These are phyloP conservation scores for Cylloceria caligata DNA, from an alignment of 2,888 invertebrate species.

Conservation along the genomic window DNA sequence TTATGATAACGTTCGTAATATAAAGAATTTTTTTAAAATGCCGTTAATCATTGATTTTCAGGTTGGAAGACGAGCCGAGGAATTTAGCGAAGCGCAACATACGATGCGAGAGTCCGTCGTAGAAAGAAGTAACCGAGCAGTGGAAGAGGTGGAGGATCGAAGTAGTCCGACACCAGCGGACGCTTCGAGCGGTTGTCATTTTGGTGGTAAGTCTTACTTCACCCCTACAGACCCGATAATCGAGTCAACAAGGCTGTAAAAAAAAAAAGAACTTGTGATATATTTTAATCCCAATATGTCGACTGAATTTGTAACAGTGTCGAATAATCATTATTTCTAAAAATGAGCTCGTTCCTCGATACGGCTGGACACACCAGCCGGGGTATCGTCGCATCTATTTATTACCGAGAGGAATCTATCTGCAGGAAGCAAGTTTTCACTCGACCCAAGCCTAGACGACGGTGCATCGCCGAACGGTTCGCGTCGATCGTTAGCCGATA, in stretches of 20 bases:
- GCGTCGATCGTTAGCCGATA: constrained; percentile 92
- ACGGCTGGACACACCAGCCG: constrained; percentile 68
- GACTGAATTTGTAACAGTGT: constrained; percentile 56
- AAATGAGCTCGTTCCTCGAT: constrained; percentile 64
- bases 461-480: constrained; percentile 90
- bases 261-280: not conserved
- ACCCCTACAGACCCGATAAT: constrained; percentile 46
- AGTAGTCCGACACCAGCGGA: constrained; percentile 80
- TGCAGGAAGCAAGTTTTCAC: constrained; percentile 88
- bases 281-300: constrained; percentile 24
- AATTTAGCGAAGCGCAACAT: constrained; percentile 92
- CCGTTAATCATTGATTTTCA: constrained; percentile 61
- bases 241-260: constrained; percentile 17
- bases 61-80: constrained; percentile 91
- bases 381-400: constrained; percentile 68
- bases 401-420: constrained; percentile 71
- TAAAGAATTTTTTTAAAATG: not conserved
- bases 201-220: constrained; percentile 77
- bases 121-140: constrained; percentile 80
- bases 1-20: no score
- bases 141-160: constrained; percentile 69
- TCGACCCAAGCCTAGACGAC: constrained; percentile 89
- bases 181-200: constrained; percentile 79
- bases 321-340: constrained; percentile 63
- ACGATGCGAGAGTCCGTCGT: constrained; percentile 90